phyloP scores from a whole-genome alignment of 2,888 invertebrate species.

The Bombylius discolor region DNA sequence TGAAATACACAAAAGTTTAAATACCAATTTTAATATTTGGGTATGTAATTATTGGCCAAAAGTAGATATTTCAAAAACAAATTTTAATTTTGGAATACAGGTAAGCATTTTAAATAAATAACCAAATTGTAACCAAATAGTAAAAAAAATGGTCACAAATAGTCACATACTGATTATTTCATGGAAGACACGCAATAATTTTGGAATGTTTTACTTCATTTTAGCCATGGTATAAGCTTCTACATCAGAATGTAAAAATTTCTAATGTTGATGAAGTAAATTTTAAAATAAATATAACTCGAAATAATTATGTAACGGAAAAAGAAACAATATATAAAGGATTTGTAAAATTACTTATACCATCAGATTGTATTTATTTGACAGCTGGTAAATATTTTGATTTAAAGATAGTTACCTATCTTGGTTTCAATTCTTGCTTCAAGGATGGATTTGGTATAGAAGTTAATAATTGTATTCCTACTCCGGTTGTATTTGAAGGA shows the following conservation, averaged over 20 bases:
- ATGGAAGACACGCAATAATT: too few species aligned
- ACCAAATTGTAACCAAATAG: too few species aligned
- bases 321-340: not conserved
- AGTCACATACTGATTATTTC: too few species aligned
- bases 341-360: not conserved
- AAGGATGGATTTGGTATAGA: slow-evolving; percentile 18
- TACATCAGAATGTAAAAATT: slow-evolving; percentile 15
- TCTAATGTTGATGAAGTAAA: slow-evolving; percentile 4
- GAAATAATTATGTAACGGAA: not conserved
- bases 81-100: slow-evolving; percentile 23
- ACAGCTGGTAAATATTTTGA: slow-evolving; percentile 8
- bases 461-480: slow-evolving; percentile 22
- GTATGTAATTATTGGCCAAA: slow-evolving; percentile 23
- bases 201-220: not conserved
- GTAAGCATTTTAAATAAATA: slow-evolving; percentile 14
- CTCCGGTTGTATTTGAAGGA: slow-evolving; percentile 21
- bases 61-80: slow-evolving; percentile 20
- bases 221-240: slow-evolving; percentile 21
- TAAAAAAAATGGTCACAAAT: too few species aligned
- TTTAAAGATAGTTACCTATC: slow-evolving; percentile 19
- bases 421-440: slow-evolving; percentile 26
- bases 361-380: slow-evolving; percentile 17
- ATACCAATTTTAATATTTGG: slow-evolving; percentile 19
- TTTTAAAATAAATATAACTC: not conserved
- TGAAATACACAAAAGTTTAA: slow-evolving; percentile 21